Conservation (phyloP, 2,797 vertebrate genomes). For the Paramormyrops hopkinsi region DNA sequence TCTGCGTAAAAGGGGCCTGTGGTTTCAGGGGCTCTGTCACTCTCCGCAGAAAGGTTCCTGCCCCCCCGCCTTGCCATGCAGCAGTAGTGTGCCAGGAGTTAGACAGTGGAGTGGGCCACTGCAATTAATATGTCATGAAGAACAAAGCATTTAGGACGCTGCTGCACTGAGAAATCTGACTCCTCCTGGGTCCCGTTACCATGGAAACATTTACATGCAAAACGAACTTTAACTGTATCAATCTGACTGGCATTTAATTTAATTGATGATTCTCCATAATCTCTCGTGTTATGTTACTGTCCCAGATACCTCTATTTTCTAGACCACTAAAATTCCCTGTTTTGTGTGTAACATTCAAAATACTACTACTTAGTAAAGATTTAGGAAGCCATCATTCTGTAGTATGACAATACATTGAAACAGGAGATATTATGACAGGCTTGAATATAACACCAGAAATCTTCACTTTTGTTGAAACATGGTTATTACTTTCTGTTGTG, state of each 20-base stretch:
- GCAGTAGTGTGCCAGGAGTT: not conserved
- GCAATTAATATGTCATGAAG: constrained; percentile 1
- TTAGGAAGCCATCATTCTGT: not conserved
- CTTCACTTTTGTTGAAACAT: not conserved
- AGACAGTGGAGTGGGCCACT: not conserved
- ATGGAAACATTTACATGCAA: not conserved
- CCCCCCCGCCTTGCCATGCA: not conserved
- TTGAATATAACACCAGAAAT: not conserved
- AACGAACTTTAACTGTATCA: not conserved
- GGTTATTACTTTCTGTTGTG: not conserved
- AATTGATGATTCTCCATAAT: not conserved
- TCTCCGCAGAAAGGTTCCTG: not conserved
- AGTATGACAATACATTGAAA: not conserved
- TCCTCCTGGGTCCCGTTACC: not conserved
- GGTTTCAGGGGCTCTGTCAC: not conserved
- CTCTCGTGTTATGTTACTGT: not conserved
- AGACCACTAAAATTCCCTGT: not conserved
- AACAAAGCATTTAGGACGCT: not conserved
- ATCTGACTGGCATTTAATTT: not conserved
- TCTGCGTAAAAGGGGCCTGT: not conserved
- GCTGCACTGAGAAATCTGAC: not conserved
- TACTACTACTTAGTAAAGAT: not conserved
- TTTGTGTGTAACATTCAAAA: not conserved
- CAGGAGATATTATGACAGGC: not conserved
- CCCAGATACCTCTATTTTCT: not conserved